Evolutionary conservation across 2,888 invertebrate species (phyloP), one percentile per base, ranked within the genome.

Genomic region (Lycophotia porphyrea): DNA sequence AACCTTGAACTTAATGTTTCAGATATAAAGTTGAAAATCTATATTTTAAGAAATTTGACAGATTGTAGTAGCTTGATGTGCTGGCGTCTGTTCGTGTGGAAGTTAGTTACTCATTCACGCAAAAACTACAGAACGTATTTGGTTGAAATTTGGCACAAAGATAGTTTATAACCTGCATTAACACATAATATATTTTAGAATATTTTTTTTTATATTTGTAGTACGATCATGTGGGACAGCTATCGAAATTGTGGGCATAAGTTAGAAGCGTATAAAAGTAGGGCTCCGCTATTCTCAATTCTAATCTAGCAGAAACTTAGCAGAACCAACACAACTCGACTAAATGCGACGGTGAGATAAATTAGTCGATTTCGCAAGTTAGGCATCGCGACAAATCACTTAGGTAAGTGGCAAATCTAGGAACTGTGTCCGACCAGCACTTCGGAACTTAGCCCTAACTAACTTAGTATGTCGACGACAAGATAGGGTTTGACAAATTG

Each of bases 401-500:
- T 82, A 76, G 87, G 81, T 87, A 76, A 88, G 81, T 87, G 80
- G 75, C 69, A 80, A 84, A 84, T 85, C 83, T 72, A 71, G 74
- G 71, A 72, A 82, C 85, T 80, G 85, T 68, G 74, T 71, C 64
- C 44, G 71, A 58, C 67, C 52, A 78, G 71, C 66, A 74, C 69
- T 79, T 80, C 24, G 74, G 18, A 88, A 87, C 84, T 88, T 75
- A 58, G 72, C 1, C 71, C 44, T 78, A 87, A 79, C 81, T 81
- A 79, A 85, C 74, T 84, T 76, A 72, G 75, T n/a, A 63, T 74
- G 77, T 84, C 82, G 52, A 31, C 64, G 49, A 86, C 83, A 77
- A 88, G 88, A 81, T 80, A 76, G 74, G 76, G 83, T 75, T 84
- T 76, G 86, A 74, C 87, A 84, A 86, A 88, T 84, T 82, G 87